Percentiles rank a stretch among this genome's conserved stretches.
Conservation (phyloP, 2,888 invertebrate species). For the Steinernema carpocapsae region DNA sequence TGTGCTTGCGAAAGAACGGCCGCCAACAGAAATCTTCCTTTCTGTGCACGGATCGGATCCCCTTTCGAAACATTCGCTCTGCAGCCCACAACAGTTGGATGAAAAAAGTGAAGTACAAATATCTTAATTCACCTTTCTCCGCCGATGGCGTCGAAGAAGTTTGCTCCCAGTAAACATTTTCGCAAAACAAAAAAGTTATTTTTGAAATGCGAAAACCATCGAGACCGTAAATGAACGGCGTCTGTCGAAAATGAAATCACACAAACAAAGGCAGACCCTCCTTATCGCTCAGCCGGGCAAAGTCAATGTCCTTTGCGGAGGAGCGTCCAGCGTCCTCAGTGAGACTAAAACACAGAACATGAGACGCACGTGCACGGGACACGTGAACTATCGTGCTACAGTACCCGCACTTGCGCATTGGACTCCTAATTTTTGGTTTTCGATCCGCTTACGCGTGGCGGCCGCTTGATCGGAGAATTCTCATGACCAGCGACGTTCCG, state of each 20-base stretch:
- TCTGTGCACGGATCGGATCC: not conserved
- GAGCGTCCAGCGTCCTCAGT: not conserved
- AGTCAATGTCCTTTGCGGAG: slow-evolving; percentile 20
- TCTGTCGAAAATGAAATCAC: not conserved
- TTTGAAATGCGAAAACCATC: slow-evolving; percentile 3
- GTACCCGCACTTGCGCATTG: not conserved
- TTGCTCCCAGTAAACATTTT: not conserved
- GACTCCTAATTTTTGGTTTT: slow-evolving; percentile 7
- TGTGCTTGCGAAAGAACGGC: not conserved
- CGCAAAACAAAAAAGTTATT: slow-evolving; percentile 5
- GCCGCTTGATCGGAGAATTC: not conserved
- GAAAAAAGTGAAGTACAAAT: slow-evolving; percentile 23
- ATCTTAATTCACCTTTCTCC: slow-evolving; percentile 2
- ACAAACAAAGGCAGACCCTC: slow-evolving; percentile 1
- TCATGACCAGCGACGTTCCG: not conserved
- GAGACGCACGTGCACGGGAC: not conserved
- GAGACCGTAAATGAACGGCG: slow-evolving; percentile 16
- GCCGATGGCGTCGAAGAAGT: not conserved
- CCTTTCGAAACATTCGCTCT: not conserved
- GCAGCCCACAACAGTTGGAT: not conserved
- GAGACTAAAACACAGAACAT: slow-evolving; percentile 21
- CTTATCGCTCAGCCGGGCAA: not conserved
- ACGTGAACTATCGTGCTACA: not conserved
- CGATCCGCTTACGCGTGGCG: not conserved
- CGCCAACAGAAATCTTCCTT: not conserved